A percentile compares a stretch with the other conserved stretches of the same genome.
These are phyloP conservation scores for Amphiura filiformis DNA, from an alignment of 35 echinoderm and acorn worm genomes.

Conservation along the genomic window DNA sequence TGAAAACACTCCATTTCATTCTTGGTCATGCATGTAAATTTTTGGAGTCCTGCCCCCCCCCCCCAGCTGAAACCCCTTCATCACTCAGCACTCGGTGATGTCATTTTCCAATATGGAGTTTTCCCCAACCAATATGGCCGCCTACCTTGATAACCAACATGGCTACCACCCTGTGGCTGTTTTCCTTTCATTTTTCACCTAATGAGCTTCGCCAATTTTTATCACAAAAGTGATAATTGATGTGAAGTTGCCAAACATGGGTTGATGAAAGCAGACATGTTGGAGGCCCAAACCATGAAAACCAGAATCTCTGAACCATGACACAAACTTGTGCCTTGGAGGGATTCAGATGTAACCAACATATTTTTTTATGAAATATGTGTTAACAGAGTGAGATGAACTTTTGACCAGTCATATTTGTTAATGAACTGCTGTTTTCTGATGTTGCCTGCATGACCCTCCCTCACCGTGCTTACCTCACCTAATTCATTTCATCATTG, in stretches of 20 bases:
- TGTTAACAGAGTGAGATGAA: not conserved
- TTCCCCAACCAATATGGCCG: not conserved
- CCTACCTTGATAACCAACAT: not conserved
- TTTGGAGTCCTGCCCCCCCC: too few species aligned
- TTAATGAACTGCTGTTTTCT: constrained; percentile 9
- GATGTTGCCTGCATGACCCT: not conserved
- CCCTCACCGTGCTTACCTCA: too few species aligned
- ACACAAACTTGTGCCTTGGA: not conserved
- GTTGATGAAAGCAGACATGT: not conserved
- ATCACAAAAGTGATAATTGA: not conserved
- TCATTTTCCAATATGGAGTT: too few species aligned
- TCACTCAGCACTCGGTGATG: too few species aligned
- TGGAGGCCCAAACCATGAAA: not conserved
- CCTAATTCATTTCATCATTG: too few species aligned
- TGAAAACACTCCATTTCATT: too few species aligned
- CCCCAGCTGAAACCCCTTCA: too few species aligned
- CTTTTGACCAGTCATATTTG: not conserved
- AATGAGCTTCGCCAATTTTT: not conserved
- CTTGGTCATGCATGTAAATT: too few species aligned
- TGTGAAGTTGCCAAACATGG: not conserved
- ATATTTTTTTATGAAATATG: constrained; percentile 16
- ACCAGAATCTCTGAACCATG: not conserved
- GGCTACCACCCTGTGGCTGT: not conserved
- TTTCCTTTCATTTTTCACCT: constrained; percentile 7
- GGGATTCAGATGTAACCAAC: not conserved